A percentile compares a stretch with the other conserved stretches of the same genome.
These are phyloP conservation scores for Myodes glareolus DNA, from an alignment of 2,113 vertebrate genomes.

Conservation along the genomic window DNA sequence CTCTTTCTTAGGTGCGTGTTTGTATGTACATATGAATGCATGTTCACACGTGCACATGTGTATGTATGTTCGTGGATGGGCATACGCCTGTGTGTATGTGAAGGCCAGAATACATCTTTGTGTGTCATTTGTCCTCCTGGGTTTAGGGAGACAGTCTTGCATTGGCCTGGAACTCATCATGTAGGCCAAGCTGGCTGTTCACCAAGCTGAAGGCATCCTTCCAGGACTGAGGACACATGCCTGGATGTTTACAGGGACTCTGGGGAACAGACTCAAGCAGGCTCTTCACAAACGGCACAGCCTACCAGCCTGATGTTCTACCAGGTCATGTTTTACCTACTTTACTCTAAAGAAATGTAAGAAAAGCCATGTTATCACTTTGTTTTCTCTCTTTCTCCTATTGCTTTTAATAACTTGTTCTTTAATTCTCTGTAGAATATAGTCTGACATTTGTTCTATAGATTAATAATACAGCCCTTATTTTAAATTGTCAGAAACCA, in stretches of 20 bases:
- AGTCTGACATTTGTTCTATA: not conserved
- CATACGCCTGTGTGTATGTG: not conserved
- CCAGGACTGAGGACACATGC: not conserved
- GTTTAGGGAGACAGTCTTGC: not conserved
- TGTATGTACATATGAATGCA: not conserved
- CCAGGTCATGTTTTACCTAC: not conserved
- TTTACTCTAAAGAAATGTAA: conserved; percentile 15
- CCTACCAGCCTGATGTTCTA: not conserved
- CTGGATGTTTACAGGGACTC: too few relatives aligned
- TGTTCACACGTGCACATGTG: not conserved
- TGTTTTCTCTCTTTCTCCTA: not conserved
- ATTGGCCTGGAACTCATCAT: not conserved
- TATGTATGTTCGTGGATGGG: not conserved
- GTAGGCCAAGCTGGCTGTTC: not conserved
- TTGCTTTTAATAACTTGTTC: not conserved
- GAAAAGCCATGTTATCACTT: not conserved
- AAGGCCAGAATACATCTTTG: not conserved
- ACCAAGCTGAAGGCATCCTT: not conserved
- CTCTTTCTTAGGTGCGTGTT: not conserved
- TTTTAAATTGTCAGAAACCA: conserved; percentile 15
- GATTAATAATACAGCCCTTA: not conserved
- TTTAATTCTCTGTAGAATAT: not conserved
- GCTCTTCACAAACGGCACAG: not conserved
- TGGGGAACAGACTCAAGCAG: not conserved
- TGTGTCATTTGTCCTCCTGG: not conserved